Evolutionary conservation across 2,113 vertebrate species (phyloP).

Genomic region (Mirounga angustirostris): DNA sequence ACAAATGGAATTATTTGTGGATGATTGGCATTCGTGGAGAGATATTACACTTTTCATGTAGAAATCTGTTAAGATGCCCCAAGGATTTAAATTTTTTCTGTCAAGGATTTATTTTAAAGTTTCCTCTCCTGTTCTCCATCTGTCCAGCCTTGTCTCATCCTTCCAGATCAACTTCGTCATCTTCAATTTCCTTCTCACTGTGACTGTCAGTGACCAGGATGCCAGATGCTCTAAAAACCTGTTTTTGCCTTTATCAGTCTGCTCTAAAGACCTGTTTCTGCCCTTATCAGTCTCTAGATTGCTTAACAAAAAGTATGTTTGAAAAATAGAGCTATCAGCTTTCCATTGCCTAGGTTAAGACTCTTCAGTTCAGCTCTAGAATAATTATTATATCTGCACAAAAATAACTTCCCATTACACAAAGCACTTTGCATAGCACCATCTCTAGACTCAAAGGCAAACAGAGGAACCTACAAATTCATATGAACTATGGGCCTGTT

Average conservation of each 20-base stretch:
- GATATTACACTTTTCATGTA: constrained; percentile 44
- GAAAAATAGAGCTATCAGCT: constrained; percentile 11
- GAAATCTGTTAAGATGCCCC: constrained; percentile 44
- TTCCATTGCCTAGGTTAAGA: neutral
- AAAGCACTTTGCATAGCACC: neutral
- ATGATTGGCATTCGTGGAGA: constrained; percentile 43
- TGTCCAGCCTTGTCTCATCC: neutral
- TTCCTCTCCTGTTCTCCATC: neutral
- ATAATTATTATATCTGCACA: neutral
- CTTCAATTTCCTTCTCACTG: neutral
- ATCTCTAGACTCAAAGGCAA: constrained; percentile 5
- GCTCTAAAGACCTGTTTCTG: neutral
- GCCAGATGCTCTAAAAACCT: neutral
- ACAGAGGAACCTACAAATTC: neutral
- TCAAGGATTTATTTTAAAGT: neutral
- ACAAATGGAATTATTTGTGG: constrained; percentile 56
- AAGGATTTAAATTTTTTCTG: constrained; percentile 23
- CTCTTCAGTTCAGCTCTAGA: neutral
- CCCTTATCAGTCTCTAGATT: neutral
- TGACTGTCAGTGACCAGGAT: neutral
- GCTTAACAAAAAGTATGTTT: constrained; percentile 18
- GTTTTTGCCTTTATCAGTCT: neutral
- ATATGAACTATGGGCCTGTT: neutral
- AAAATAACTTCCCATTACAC: constrained; percentile 34
- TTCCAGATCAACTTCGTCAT: neutral